These are phyloP conservation scores for Ambastaia sidthimunki DNA, from an alignment of 2,797 vertebrate species.

Conservation along the genomic window DNA sequence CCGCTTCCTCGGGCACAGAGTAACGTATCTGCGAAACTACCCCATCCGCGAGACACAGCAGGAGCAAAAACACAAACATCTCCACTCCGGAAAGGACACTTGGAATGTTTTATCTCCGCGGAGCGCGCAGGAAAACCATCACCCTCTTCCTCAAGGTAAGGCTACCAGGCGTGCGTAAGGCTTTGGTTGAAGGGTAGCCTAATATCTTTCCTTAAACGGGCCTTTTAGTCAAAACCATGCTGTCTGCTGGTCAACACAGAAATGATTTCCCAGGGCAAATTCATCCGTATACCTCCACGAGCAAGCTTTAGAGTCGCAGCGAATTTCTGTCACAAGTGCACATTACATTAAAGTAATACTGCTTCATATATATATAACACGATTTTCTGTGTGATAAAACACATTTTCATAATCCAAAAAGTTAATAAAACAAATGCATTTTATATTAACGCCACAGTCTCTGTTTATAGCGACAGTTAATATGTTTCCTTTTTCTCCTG, in stretches of 20 bases:
- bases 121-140: slow-evolving; percentile 59
- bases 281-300: slow-evolving; percentile 45
- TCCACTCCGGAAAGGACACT: slow-evolving; percentile 81
- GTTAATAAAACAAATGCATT: slow-evolving; percentile 31
- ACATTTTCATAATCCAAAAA: slow-evolving; percentile 67
- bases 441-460: slow-evolving; percentile 11
- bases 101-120: slow-evolving; percentile 62
- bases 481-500: slow-evolving; percentile 13
- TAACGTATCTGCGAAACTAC: slow-evolving; percentile 91
- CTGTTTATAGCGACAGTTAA: slow-evolving; percentile 12
- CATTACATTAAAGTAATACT: slow-evolving; percentile 63
- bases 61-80: slow-evolving; percentile 87
- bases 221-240: slow-evolving; percentile 61
- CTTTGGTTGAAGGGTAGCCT: slow-evolving; percentile 50
- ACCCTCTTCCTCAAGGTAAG: slow-evolving; percentile 60
- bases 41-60: slow-evolving; percentile 86
- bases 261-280: slow-evolving; percentile 46
- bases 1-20: slow-evolving; percentile 95
- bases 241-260: slow-evolving; percentile 46
- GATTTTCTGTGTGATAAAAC: slow-evolving; percentile 29
- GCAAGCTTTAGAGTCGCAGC: slow-evolving; percentile 56
- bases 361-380: slow-evolving; percentile 23
- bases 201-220: slow-evolving; percentile 47
- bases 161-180: slow-evolving; percentile 57
- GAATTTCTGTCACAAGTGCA: slow-evolving; percentile 59